Evolutionary conservation across 1,140 invertebrate species (phyloP).

Genomic region (Druon quercuslanigerum): DNA sequence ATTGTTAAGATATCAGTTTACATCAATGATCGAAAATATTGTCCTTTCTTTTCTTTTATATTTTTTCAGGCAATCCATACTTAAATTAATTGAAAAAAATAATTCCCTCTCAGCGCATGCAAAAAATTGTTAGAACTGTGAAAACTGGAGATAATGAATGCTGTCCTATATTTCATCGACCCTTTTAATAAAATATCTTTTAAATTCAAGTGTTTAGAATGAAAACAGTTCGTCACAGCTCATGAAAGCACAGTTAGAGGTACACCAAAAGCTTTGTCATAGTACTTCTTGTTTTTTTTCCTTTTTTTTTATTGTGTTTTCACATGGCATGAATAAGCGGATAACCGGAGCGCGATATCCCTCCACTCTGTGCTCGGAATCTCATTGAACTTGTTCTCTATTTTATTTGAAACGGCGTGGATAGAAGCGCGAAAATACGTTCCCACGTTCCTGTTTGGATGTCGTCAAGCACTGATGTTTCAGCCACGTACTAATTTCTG

Average conservation of each 20-base stretch:
- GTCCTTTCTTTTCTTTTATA: no score
- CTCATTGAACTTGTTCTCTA: slow-evolving; percentile 18
- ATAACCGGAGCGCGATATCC: slow-evolving; percentile 24
- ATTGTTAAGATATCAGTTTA: no score
- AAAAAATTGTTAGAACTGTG: no score
- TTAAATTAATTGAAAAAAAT: no score
- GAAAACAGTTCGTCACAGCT: not conserved
- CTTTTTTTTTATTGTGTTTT: slow-evolving; percentile 19
- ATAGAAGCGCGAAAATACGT: slow-evolving; percentile 36
- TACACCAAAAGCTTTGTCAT: slow-evolving; percentile 7
- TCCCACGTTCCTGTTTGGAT: slow-evolving; percentile 28
- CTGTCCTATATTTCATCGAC: no score
- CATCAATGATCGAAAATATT: no score
- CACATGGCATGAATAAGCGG: slow-evolving; percentile 12
- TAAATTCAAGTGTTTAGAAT: not conserved
- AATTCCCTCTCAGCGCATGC: no score
- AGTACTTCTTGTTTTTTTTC: slow-evolving; percentile 14
- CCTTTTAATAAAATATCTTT: not conserved
- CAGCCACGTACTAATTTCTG: slow-evolving; percentile 53
- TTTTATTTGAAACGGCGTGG: slow-evolving; percentile 31
- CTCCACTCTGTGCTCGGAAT: not conserved
- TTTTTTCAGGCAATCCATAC: no score
- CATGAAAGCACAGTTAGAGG: not conserved
- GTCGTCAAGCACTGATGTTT: slow-evolving; percentile 16
- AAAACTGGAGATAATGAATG: no score